Evolutionary conservation across 2,888 invertebrate species (phyloP).

Genomic region (Nematopogon swammerdamellus): DNA sequence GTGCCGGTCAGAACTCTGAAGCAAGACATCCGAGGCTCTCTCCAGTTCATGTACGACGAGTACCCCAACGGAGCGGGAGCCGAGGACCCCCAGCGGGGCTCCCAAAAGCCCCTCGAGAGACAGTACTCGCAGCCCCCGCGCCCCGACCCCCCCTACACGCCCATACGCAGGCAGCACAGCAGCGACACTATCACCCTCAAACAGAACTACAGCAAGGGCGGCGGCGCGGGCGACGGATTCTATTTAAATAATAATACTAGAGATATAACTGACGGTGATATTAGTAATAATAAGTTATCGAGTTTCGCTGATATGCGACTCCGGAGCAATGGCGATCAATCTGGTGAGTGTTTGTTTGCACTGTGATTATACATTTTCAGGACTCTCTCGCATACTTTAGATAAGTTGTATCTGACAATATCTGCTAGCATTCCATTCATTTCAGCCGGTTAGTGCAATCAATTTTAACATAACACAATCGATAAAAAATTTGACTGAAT

Average conservation of each 20-base stretch:
- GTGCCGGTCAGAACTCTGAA: constrained; percentile 70
- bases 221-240: constrained; percentile 51
- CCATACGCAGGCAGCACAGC: constrained; percentile 56
- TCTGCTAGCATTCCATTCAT: background rate
- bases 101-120: constrained; percentile 56
- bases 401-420: background rate
- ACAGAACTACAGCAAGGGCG: constrained; percentile 29
- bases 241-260: constrained; percentile 35
- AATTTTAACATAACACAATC: too few species aligned
- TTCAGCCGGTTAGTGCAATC: too few species aligned
- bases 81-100: constrained; percentile 34
- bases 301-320: constrained; percentile 71
- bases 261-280: constrained; percentile 59
- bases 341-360: constrained; percentile 26
- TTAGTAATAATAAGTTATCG: constrained; percentile 46
- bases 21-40: constrained; percentile 70
- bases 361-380: background rate
- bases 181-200: constrained; percentile 52
- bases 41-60: constrained; percentile 66
- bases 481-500: too few species aligned
- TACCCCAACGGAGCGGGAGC: constrained; percentile 35
- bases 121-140: constrained; percentile 60
- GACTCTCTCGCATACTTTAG: too few species aligned
- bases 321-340: constrained; percentile 47
- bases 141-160: constrained; percentile 17